Evolutionary conservation across 2,888 invertebrate species (phyloP).

Genomic region (Nephrotoma guestfalica): DNA sequence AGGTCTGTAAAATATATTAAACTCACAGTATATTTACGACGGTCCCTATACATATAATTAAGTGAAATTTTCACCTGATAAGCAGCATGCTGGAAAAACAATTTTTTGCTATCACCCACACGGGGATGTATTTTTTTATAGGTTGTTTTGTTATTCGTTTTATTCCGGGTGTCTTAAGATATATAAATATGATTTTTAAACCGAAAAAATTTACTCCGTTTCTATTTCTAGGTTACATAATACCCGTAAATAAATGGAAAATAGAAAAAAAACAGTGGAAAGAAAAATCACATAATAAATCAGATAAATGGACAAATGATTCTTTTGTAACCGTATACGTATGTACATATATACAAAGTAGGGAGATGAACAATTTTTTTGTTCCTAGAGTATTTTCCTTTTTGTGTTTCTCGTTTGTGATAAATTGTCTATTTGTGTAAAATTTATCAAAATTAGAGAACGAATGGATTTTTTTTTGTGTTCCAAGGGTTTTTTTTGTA

Average conservation of each 20-base stretch:
- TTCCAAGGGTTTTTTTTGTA: background rate
- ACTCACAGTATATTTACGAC: no score
- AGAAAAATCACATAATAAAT: background rate
- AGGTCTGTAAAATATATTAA: background rate
- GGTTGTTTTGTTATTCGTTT: background rate
- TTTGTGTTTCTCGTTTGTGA: background rate
- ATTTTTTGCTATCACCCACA: background rate
- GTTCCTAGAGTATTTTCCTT: background rate
- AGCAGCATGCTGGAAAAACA: background rate
- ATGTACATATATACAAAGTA: background rate
- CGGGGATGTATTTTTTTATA: background rate
- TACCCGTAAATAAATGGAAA: background rate
- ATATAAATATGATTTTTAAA: background rate
- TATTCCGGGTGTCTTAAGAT: background rate
- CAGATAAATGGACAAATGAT: background rate
- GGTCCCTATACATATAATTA: background rate
- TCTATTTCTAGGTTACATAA: background rate
- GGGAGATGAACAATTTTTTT: background rate
- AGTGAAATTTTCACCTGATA: background rate
- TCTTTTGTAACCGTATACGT: background rate
- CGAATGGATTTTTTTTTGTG: background rate
- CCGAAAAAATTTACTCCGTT: background rate
- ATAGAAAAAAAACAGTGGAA: background rate
- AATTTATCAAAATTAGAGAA: background rate
- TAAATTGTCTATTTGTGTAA: background rate